Evolutionary conservation across 1,140 invertebrate species (phyloP), one percentile per base, ranked within the genome.

Genomic region (Kradibia gibbosae): DNA sequence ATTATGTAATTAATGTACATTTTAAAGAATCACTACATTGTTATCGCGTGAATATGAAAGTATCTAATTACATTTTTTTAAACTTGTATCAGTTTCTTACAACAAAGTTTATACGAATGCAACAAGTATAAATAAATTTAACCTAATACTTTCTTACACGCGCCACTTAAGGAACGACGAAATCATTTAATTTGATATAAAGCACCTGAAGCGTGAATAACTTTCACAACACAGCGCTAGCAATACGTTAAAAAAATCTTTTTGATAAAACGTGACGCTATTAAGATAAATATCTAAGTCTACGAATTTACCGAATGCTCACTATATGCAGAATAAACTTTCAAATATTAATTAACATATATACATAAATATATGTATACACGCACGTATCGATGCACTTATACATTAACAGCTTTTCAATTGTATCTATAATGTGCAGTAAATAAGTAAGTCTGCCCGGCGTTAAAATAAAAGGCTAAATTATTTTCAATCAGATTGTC

Each of bases 361-460:
- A 53, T 15, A 8, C 10, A 11, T 57, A 57, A 8, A 60, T 11
- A 10, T n/a, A 11, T 28, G 57, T 4, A 17, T 34, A 45, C 42
- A 13, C 13, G 42, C 13, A 45, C 5, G 13, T 45, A 45, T 45
- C 42, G 42, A 45, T 45, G 13, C 5, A 45, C 7, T 34, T n/a
- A 17, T n/a, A 17, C 1, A 34, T 62, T 34, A 34, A 28, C 60
- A 34, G 60, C 60, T 62, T 36, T 62, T 28, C 22, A 13, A 34
- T 34, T 17, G 15, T 17, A 53, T 53, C 5, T 25, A 57, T 25
- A 62, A 62, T 11, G 3, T 15, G 25, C 10, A 39, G 34, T 3
- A 39, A 67, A 67, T 67, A 67, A 67, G 62, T 67, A 67, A 67
- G 39, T 67, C 34, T 39, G 34, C 20, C 62, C 34, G 15, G 62